These are phyloP conservation scores for Chromobotia macracanthus DNA, from an alignment of 2,797 vertebrate genomes.

Conservation along the genomic window DNA sequence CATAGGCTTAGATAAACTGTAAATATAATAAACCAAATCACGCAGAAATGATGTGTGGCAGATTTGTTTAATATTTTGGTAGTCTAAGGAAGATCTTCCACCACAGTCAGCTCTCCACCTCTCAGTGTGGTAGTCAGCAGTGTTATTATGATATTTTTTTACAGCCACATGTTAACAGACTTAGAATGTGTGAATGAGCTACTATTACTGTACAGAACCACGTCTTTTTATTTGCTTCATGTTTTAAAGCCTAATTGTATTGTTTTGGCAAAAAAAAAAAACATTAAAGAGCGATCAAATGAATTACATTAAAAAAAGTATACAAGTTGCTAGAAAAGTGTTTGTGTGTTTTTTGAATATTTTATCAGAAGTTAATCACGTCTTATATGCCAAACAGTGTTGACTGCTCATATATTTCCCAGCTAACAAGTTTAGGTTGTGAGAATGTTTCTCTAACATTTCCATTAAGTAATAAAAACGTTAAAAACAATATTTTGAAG, in stretches of 20 bases:
- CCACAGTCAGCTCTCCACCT: constrained; percentile 64
- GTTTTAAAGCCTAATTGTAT: constrained; percentile 93
- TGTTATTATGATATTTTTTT: constrained; percentile 76
- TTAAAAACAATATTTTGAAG: no score
- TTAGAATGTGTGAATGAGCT: constrained; percentile 77
- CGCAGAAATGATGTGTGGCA: constrained; percentile 19
- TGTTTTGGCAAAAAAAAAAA: constrained; percentile 84
- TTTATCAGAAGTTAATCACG: background rate
- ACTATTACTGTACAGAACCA: constrained; percentile 84
- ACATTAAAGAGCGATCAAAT: constrained; percentile 79
- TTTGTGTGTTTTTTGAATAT: constrained; percentile 22
- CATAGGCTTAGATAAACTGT: constrained; percentile 41
- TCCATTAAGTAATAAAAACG: no score
- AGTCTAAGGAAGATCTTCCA: constrained; percentile 51
- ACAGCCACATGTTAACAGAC: constrained; percentile 74
- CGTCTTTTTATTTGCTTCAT: constrained; percentile 81
- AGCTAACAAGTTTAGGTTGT: no score
- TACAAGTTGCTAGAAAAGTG: constrained; percentile 77
- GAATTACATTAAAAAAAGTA: constrained; percentile 72
- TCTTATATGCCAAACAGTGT: no score
- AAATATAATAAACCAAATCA: constrained; percentile 48
- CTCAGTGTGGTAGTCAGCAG: constrained; percentile 79
- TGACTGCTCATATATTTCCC: no score
- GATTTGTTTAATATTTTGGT: constrained; percentile 54
- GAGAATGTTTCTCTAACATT: no score